A percentile compares a stretch with the other conserved stretches of the same genome.
Conservation (phyloP, 2,797 vertebrate genomes). For the Esox masquinongy region DNA sequence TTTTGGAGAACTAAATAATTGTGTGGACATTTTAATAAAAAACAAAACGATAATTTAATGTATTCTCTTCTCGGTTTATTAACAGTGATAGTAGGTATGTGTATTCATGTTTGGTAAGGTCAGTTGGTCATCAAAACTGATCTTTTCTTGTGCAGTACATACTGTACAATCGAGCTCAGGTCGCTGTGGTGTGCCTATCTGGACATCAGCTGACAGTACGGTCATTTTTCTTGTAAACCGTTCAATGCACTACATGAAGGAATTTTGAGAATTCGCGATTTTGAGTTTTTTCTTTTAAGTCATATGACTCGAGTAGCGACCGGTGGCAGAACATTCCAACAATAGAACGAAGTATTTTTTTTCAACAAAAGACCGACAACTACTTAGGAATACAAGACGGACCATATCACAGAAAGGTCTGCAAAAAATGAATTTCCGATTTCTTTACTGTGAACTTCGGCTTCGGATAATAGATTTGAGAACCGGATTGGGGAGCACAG, state of each 20-base stretch:
- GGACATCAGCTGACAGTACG: neutral
- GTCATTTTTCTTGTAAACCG: neutral
- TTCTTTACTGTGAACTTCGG: neutral
- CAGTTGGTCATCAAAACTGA: neutral
- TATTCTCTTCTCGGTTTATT: neutral
- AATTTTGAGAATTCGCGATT: conserved; percentile 23
- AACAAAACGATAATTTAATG: conserved; percentile 18
- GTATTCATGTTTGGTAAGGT: neutral
- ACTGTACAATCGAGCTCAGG: neutral
- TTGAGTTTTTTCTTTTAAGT: conserved; percentile 1
- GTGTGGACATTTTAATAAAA: conserved; percentile 49
- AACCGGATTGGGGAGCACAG: neutral
- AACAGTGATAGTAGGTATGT: neutral
- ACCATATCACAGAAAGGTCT: neutral
- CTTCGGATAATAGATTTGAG: neutral
- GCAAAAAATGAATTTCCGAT: neutral
- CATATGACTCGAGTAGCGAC: conserved; percentile 30
- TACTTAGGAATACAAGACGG: neutral
- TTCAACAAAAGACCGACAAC: neutral
- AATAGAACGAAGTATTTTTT: neutral
- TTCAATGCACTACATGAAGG: neutral
- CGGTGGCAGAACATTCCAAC: neutral
- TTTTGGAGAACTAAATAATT: conserved; percentile 25
- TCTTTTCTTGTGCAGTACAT: neutral
- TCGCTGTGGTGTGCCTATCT: no score